Conservation (phyloP, 2,113 vertebrate genomes). For the Motacilla tschutschensis region DNA sequence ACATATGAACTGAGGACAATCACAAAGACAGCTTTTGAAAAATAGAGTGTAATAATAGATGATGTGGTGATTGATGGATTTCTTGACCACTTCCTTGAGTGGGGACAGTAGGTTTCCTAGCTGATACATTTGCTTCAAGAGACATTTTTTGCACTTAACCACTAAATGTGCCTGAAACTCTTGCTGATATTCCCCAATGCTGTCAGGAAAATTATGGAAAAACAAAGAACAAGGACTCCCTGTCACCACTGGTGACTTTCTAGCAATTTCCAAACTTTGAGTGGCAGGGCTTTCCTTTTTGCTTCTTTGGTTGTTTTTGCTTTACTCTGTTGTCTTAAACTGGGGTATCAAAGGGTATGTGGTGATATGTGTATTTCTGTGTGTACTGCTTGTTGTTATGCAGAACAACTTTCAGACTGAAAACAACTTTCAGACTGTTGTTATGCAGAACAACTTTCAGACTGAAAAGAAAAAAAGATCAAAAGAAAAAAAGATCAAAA, state of each 20-base stretch:
- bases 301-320: not conserved
- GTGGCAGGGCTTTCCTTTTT: not conserved
- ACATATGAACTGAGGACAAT: not conserved
- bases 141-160: not conserved
- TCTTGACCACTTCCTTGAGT: not conserved
- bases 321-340: not conserved
- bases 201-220: not conserved
- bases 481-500: not conserved
- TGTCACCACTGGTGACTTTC: not conserved
- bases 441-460: not conserved
- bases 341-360: not conserved
- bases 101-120: not conserved
- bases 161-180: not conserved
- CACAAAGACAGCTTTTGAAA: not conserved
- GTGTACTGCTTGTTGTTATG: not conserved
- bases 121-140: not conserved
- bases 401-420: not conserved
- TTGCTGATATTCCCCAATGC: not conserved
- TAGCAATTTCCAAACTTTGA: not conserved
- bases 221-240: not conserved
- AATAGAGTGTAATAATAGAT: not conserved
- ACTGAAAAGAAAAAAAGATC: not conserved
- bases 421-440: not conserved
- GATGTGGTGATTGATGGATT: not conserved
- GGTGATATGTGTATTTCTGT: not conserved